Evolutionary conservation across 2,113 vertebrate genomes (phyloP).

Genomic region (Cricetomys ansorgei): DNA sequence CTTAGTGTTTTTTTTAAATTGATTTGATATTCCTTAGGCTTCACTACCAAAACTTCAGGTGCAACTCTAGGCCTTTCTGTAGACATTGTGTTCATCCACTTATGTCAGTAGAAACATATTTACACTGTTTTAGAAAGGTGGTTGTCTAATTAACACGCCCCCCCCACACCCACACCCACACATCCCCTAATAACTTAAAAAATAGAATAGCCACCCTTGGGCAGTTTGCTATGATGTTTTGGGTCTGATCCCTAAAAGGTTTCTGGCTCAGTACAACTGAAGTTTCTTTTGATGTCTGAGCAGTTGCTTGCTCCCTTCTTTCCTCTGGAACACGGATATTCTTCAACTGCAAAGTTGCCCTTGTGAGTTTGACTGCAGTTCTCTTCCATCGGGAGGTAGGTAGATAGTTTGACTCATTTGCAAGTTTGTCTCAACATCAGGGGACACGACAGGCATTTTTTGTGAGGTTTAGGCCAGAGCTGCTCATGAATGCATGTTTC

Average conservation of each 20-base stretch:
- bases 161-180: neutral
- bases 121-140: neutral
- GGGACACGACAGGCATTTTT: neutral
- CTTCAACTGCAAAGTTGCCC: neutral
- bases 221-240: neutral
- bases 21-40: conserved; percentile 56
- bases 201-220: neutral
- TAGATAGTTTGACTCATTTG: neutral
- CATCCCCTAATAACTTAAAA: neutral
- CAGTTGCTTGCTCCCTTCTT: neutral
- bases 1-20: too few species aligned
- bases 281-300: neutral
- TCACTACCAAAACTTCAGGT: neutral
- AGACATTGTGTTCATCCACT: neutral
- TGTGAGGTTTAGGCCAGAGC: rapidly evolving
- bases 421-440: neutral
- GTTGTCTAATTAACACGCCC: conserved; percentile 29
- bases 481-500: rapidly evolving
- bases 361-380: neutral
- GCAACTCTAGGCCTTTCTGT: neutral
- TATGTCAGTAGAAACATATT: neutral
- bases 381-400: neutral
- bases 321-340: neutral
- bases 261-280: neutral
- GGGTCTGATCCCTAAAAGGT: neutral